Percentiles rank a stretch among this genome's conserved stretches.
Conservation (phyloP, 2,797 vertebrate genomes). For the Arctocebus calabarensis region DNA sequence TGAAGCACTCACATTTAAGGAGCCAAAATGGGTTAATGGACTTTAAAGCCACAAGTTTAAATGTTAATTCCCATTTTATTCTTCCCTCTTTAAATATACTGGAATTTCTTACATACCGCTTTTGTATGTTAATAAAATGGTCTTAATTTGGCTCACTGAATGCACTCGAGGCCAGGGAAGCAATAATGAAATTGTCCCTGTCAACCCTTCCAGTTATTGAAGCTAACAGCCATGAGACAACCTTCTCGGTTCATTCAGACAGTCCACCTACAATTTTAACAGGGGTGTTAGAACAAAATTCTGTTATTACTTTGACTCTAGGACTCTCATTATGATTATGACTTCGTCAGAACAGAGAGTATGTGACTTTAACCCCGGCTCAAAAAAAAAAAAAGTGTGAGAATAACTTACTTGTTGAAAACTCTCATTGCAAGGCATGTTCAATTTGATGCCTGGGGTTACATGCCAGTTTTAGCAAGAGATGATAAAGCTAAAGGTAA, state of each 20-base stretch:
- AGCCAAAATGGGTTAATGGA: constrained; percentile 9
- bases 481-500: background rate
- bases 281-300: background rate
- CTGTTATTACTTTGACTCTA: background rate
- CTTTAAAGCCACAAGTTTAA: background rate
- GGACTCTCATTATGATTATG: background rate
- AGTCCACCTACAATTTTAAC: background rate
- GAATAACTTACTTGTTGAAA: background rate
- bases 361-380: background rate
- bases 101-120: background rate
- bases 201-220: background rate
- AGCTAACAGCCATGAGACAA: background rate
- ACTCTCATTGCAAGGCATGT: background rate
- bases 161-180: background rate
- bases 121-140: constrained; percentile 6
- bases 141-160: background rate
- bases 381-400: background rate
- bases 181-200: background rate
- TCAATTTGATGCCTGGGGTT: background rate
- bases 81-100: background rate
- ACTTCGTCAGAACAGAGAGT: background rate
- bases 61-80: background rate
- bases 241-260: background rate
- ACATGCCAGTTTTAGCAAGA: background rate
- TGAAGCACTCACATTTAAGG: background rate